Evolutionary conservation across 1,140 invertebrate species (phyloP).

Genomic region (Dendrolimus kikuchii): DNA sequence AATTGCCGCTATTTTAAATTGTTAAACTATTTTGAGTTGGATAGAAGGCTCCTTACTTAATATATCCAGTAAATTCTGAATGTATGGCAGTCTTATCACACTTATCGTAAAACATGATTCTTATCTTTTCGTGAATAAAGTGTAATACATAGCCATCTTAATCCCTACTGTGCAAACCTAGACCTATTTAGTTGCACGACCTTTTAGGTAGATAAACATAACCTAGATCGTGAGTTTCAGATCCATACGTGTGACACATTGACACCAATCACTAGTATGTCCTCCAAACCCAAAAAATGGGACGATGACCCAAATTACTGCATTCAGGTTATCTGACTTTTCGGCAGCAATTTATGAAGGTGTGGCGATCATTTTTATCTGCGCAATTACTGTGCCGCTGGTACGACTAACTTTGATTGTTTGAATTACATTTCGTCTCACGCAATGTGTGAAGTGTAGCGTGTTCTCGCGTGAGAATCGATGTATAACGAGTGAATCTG

Average conservation of each 20-base stretch:
- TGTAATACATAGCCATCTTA: constrained; percentile 1
- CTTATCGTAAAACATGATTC: background rate
- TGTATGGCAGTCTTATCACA: too few species aligned
- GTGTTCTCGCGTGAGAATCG: constrained; percentile 6
- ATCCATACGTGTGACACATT: constrained; percentile 19
- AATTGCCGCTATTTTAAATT: too few species aligned
- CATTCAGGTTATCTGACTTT: constrained; percentile 50
- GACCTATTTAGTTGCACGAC: constrained; percentile 11
- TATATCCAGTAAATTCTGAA: too few species aligned
- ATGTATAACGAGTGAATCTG: constrained; percentile 17
- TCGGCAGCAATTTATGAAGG: constrained; percentile 19
- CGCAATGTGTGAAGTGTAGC: background rate
- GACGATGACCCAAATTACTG: constrained; percentile 44
- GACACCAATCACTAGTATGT: constrained; percentile 22
- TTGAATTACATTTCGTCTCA: constrained; percentile 16
- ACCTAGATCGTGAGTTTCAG: constrained; percentile 11
- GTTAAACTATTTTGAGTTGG: too few species aligned
- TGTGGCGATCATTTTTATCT: constrained; percentile 10
- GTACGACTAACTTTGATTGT: constrained; percentile 6
- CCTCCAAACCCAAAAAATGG: constrained; percentile 32
- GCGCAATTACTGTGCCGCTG: background rate
- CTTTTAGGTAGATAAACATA: constrained; percentile 16
- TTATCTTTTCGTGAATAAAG: constrained; percentile 1
- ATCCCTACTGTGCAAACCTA: constrained; percentile 12
- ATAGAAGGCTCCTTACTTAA: too few species aligned